Evolutionary conservation across 2,888 invertebrate genomes (phyloP).

Genomic region (Ligdia adustata): DNA sequence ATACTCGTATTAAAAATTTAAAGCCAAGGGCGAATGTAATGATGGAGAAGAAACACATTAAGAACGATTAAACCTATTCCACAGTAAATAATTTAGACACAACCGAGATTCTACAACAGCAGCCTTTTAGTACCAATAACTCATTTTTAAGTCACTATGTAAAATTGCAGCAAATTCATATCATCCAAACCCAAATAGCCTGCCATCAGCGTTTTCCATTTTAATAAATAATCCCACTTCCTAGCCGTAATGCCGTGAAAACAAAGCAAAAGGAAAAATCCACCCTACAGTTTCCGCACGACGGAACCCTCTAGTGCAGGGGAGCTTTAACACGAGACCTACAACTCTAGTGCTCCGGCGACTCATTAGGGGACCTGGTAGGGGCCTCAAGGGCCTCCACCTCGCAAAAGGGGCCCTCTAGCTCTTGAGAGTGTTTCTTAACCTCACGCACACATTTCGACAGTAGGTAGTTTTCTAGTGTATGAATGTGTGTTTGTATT

Average conservation of each 20-base stretch:
- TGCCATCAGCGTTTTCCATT: conserved; percentile 36
- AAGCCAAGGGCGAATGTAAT: too few species aligned
- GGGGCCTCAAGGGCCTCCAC: conserved; percentile 72
- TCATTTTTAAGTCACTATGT: background rate
- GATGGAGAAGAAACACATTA: too few species aligned
- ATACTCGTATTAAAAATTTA: too few species aligned
- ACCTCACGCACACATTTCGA: conserved; percentile 49
- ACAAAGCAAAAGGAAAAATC: conserved; percentile 66
- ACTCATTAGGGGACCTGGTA: conserved; percentile 79
- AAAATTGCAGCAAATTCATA: conserved; percentile 11
- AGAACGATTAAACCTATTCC: too few species aligned
- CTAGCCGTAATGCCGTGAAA: conserved; percentile 46
- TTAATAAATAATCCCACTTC: conserved; percentile 57
- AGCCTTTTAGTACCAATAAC: too few species aligned
- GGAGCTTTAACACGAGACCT: conserved; percentile 78
- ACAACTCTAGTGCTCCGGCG: conserved; percentile 81
- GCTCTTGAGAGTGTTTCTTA: conserved; percentile 68
- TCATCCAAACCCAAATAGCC: conserved; percentile 19
- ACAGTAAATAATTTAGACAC: too few species aligned
- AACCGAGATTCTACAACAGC: too few species aligned
- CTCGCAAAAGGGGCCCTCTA: conserved; percentile 71
- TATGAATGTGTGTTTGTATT: background rate
- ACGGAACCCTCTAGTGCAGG: conserved; percentile 67
- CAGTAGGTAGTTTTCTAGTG: conserved; percentile 7
- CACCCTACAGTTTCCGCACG: conserved; percentile 64